Conservation (phyloP, 1,140 invertebrate genomes). For the Nebria ingens region DNA sequence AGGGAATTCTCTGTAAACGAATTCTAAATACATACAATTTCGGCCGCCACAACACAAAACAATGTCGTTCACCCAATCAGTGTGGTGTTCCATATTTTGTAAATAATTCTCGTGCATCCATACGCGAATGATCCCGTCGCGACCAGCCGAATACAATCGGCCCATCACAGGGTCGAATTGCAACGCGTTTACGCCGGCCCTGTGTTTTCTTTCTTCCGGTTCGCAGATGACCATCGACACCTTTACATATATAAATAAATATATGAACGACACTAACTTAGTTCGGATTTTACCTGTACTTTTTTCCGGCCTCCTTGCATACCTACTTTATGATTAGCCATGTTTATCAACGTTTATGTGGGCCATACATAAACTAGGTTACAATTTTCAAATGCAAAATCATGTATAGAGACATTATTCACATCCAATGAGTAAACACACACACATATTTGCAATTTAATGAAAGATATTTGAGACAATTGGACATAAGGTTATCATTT, state of each 20-base stretch:
- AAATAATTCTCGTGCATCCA: constrained; percentile 90
- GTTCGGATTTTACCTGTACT: constrained; percentile 57
- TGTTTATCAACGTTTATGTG: no score
- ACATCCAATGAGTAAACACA: no score
- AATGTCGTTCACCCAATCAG: constrained; percentile 99
- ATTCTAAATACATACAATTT: constrained; percentile 82
- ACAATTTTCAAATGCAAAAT: no score
- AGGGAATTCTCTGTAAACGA: no score
- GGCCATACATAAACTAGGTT: no score
- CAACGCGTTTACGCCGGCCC: constrained; percentile 91
- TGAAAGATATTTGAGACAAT: no score
- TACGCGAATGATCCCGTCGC: constrained; percentile 96
- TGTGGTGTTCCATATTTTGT: constrained; percentile 96
- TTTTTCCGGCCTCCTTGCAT: constrained; percentile 50
- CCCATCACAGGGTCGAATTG: constrained; percentile 83
- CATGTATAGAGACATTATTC: no score
- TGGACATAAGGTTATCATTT: no score
- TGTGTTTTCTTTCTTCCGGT: constrained; percentile 85
- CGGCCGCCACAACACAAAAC: constrained; percentile 93
- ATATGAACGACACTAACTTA: no score
- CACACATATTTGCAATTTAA: no score
- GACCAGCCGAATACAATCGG: constrained; percentile 91
- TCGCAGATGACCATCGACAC: constrained; percentile 97
- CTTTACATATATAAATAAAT: constrained; percentile 29
- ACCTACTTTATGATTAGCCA: constrained; percentile 18